Base-by-base conservation (phyloP, 2,888 invertebrate genomes). In the Drosophila nigricruria region DNA sequence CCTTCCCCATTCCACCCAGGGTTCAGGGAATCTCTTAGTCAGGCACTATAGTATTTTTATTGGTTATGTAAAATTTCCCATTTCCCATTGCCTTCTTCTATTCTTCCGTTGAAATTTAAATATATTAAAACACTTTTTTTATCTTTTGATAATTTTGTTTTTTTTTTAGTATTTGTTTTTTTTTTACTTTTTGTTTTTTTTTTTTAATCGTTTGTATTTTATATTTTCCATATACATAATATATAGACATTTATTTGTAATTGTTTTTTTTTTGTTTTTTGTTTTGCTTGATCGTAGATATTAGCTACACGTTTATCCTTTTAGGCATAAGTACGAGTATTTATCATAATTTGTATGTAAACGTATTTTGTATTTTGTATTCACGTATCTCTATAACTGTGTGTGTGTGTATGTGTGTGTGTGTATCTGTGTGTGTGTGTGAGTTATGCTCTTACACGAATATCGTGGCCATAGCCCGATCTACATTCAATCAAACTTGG, bases 231-330 rank as follows among this genome's bases (percentile, higher is more conserved):
- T 86, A 80, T 86, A 81, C 79, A 73, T 71, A 72, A 70, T 85
- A 81, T 81, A 83, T 84, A 84, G 83, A 84, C 83, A 84, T 86
- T 84, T 81, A 84, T 75, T 83, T 83, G 75, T 83, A 77, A 77
- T 76, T 58, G 68, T 74, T 76, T 65, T 18, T 14, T 6, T 14
- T n/a, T n/a, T n/a, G n/a, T n/a, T 30, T 50, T 50, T 49, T 18
- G 8, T 23, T 36, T 40, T 40, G 40, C 20, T 38, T 70, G 72
- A 62, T 72, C 72, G 83, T 86, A 83, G 83, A 79, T 53, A 53
- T 83, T 86, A 81, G 30, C 83, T 86, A 86, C 76, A 86, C 79
- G 81, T 81, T 79, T 86, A 84, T 86, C 83, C 83, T 86, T 84
- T 83, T 81, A 84, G 83, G 83, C 83, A 75, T 83, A 86, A 77